Conservation (phyloP, 2,797 vertebrate genomes). For the Craterocephalus amniculus region DNA sequence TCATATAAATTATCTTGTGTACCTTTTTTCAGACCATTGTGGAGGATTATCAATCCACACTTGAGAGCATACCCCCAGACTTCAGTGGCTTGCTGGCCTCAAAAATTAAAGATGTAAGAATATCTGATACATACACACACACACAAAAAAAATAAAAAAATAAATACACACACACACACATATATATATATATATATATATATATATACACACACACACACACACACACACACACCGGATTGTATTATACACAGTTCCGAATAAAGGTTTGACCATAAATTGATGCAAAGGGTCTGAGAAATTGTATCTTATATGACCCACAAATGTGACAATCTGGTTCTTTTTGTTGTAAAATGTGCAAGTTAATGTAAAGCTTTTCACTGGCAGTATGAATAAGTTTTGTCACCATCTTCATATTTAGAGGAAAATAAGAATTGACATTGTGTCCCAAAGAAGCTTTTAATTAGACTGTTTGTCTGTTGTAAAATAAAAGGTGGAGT, state of each 20-base stretch:
- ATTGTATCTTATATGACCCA: too few relatives aligned
- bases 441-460: background rate
- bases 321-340: too few relatives aligned
- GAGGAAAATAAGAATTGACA: background rate
- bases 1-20: constrained; percentile 20
- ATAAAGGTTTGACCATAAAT: too few relatives aligned
- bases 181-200: too few relatives aligned
- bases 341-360: background rate
- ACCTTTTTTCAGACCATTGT: constrained; percentile 78
- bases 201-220: too few relatives aligned
- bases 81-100: constrained; percentile 82
- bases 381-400: background rate
- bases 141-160: too few relatives aligned
- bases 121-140: background rate
- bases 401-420: background rate
- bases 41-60: constrained; percentile 79
- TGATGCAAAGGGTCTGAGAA: too few relatives aligned
- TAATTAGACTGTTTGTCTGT: background rate
- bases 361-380: background rate
- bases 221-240: too few relatives aligned
- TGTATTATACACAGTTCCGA: too few relatives aligned
- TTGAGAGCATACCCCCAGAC: constrained; percentile 75
- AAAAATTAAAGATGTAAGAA: constrained; percentile 82
- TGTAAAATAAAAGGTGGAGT: constrained; percentile 75
- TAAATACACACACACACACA: too few relatives aligned